Percentiles rank a stretch among this genome's conserved stretches.
Evolutionary conservation across 2,113 vertebrate genomes (phyloP).

Genomic region (Telmatochromis brichardi): DNA sequence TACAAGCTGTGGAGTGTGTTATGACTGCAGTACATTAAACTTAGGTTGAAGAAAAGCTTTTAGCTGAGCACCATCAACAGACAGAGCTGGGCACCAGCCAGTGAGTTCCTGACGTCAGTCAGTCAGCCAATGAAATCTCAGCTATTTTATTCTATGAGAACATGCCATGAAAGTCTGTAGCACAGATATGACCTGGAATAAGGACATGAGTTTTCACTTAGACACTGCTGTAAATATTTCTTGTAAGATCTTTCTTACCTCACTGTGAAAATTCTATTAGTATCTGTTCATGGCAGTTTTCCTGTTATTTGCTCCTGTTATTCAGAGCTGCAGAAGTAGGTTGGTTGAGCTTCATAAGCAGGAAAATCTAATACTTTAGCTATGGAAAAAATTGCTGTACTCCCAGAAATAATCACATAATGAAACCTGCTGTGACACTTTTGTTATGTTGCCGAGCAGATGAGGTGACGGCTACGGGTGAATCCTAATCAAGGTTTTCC

Average conservation of each 20-base stretch:
- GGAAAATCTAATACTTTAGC: neutral
- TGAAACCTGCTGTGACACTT: neutral
- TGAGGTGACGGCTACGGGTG: neutral
- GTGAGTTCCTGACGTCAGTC: neutral
- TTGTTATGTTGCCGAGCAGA: conserved; percentile 1
- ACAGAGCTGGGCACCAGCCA: neutral
- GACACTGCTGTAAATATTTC: conserved; percentile 32
- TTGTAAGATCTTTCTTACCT: neutral
- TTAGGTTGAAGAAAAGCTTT: neutral
- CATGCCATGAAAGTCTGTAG: neutral
- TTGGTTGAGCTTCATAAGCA: neutral
- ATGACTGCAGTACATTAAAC: neutral
- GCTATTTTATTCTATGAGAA: conserved; percentile 40
- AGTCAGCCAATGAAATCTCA: conserved; percentile 4
- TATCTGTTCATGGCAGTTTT: neutral
- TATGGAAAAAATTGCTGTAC: neutral
- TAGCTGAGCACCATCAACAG: neutral
- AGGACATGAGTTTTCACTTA: conserved; percentile 20
- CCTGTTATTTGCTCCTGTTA: neutral
- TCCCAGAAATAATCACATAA: neutral
- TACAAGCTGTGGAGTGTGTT: neutral
- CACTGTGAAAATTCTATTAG: neutral
- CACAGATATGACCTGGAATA: conserved; percentile 10
- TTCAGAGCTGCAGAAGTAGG: neutral
- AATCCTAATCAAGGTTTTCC: conserved; percentile 15